Evolutionary conservation across 2,797 vertebrate genomes (phyloP), one percentile per base, ranked within the genome.

Genomic region (Micromesistius poutassou): DNA sequence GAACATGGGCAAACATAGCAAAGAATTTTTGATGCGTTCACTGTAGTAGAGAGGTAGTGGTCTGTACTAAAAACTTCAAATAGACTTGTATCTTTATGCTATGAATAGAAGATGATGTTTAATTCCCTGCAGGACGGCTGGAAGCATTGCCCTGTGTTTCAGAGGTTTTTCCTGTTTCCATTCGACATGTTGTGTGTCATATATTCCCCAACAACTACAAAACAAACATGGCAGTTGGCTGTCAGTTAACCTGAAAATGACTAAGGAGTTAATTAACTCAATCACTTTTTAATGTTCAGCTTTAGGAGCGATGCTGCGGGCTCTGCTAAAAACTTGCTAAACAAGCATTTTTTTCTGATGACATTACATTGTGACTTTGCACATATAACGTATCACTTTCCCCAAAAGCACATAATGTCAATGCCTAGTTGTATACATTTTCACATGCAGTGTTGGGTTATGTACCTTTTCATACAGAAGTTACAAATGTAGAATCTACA

Each of bases 341-440:
- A 28, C 62, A 12, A 28, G 62, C 62, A 50, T 5, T 28, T 10
- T 68, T 68, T 62, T 62, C n/a, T 68, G 62, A 68, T 68, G 62
- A 68, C 62, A 28, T 68, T 28, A 68, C 62, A 68, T 68, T 68
- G 62, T 68, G 62, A 68, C n/a, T 68, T 62, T 30, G 25, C 62
- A 28, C 9, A 25, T 28, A 68, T 28, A 68, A 68, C 25, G 28
- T 28, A 68, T 28, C 9, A 6, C 62, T 10, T 12, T 12, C 62
- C 62, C 25, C 62, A 62, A 25, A 62, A 8, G 55, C 46, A 55
- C 46, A 7, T 68, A 10, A 12, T 68, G 25, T 28, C 55, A 8
- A 8, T 1, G 25, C n/a, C 25, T 25, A 28, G 62, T 68, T 28
- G n/a, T 68, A 68, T 68, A 12, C 3, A 1, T 25, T 25, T n/a